These are phyloP conservation scores for Aphodius sticticus DNA, from an alignment of 2,888 invertebrate species.

Conservation along the genomic window DNA sequence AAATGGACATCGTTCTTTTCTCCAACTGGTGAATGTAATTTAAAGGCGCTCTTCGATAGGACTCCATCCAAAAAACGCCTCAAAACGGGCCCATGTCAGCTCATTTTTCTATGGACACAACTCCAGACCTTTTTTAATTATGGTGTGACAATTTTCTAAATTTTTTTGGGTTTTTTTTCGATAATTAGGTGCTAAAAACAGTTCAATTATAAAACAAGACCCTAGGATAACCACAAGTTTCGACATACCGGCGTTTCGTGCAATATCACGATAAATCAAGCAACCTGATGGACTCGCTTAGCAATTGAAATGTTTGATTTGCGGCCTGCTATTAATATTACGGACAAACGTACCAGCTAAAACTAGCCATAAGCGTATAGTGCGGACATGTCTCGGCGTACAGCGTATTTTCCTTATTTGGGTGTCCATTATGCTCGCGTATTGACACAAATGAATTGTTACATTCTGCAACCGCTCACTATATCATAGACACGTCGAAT, in stretches of 20 bases:
- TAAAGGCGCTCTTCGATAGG: too few species aligned
- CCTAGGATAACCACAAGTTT: too few species aligned
- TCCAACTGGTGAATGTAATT: too few species aligned
- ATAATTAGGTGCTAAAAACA: too few species aligned
- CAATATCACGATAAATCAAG: not conserved
- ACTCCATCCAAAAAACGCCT: too few species aligned
- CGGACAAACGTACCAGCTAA: not conserved
- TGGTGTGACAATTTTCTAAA: too few species aligned
- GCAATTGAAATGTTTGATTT: slow-evolving; percentile 4
- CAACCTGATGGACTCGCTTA: not conserved
- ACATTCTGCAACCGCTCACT: not conserved
- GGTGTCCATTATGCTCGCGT: not conserved
- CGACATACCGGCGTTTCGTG: not conserved
- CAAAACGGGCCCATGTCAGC: too few species aligned
- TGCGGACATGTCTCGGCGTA: not conserved
- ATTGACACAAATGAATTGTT: slow-evolving; percentile 4
- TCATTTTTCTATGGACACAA: too few species aligned
- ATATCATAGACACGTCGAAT: not conserved
- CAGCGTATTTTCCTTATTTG: not conserved
- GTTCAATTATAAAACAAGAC: too few species aligned
- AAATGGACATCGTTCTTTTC: too few species aligned
- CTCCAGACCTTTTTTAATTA: too few species aligned
- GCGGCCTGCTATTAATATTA: not conserved
- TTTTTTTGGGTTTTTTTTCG: too few species aligned
- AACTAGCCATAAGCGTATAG: not conserved